Evolutionary conservation across 1,140 invertebrate genomes (phyloP), one percentile per base, ranked within the genome.

Genomic region (Drosophila leontia): DNA sequence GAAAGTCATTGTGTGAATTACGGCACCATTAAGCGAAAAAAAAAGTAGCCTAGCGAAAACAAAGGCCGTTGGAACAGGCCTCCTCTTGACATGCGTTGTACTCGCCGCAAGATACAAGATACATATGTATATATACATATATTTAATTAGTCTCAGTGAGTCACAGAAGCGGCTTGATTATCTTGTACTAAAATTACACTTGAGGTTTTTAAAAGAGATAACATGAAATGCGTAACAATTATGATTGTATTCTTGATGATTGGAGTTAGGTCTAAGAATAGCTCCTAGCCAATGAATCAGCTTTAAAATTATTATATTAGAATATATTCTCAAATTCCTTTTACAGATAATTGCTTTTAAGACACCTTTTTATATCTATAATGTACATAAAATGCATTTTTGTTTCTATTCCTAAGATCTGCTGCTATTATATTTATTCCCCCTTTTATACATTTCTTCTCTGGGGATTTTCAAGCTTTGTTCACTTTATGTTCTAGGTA

Each of bases 1-100:
- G 35, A 56, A 56, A 56, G 35, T n/a, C 53, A 39, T 39, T 56
- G 53, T 56, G 35, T 56, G 8, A 56, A 56, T 56, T 56, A 56
- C 13, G 35, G 19, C 35, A 19, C 53, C 53, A 56, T 56, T 56
- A 56, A 56, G 51, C 17, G 8, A 3, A 55, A 50, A 45, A 45
- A 37, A 55, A 53, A 23, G 51, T 55, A 55, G 35, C 53, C 53
- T 39, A 26, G 35, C 34, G 8, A 39, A 55, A 56, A 56, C 53
- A 56, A 56, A 56, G 35, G 12, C 29, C 50, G 50, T 12, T 47
- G 44, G 7, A 48, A 48, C 47, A 48, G 47, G 29, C 51, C 12
- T 17, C 29, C 48, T n/a, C 48, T 7, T 55, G 51, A 1, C 29
- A 34, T 1, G 44, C 44, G 2, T 47, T 13, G 12, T 47, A 26